phyloP scores from a whole-genome alignment of 2,797 vertebrate species.

The Oreonectes daqikongensis region DNA sequence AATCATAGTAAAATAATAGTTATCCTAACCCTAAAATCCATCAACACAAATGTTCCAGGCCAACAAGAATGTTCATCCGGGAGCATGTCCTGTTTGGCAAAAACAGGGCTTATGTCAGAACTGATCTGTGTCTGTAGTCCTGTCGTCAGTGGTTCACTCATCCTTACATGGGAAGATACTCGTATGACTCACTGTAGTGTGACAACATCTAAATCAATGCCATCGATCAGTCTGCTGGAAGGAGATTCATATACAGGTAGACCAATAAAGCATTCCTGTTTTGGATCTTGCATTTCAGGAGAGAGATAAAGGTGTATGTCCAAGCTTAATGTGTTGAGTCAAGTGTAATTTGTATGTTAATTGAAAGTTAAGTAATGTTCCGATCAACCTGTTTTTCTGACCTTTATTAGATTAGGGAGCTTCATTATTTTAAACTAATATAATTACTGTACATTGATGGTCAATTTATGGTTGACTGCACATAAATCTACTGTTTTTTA shows the following conservation, averaged over 20 bases:
- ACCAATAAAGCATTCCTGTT: not conserved
- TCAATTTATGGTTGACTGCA: too few relatives aligned
- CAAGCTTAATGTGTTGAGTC: not conserved
- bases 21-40: not conserved
- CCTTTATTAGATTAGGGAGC: not conserved
- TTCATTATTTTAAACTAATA: not conserved
- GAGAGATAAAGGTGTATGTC: not conserved
- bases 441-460: not conserved
- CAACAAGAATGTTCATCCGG: not conserved
- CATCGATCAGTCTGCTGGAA: conserved; percentile 32
- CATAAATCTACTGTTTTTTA: too few relatives aligned
- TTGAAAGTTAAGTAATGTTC: not conserved
- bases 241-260: conserved; percentile 7
- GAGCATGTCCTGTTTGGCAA: not conserved
- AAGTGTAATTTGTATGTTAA: not conserved
- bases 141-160: not conserved
- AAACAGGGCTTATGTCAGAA: not conserved
- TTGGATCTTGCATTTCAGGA: not conserved
- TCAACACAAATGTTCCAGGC: not conserved
- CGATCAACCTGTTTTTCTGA: not conserved
- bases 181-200: conserved; percentile 14
- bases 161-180: not conserved
- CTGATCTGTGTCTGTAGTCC: conserved; percentile 19
- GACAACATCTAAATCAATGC: conserved; percentile 22
- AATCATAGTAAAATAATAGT: too few relatives aligned